These are phyloP conservation scores for Mayetiola destructor DNA, from an alignment of 2,888 invertebrate species.

Conservation along the genomic window DNA sequence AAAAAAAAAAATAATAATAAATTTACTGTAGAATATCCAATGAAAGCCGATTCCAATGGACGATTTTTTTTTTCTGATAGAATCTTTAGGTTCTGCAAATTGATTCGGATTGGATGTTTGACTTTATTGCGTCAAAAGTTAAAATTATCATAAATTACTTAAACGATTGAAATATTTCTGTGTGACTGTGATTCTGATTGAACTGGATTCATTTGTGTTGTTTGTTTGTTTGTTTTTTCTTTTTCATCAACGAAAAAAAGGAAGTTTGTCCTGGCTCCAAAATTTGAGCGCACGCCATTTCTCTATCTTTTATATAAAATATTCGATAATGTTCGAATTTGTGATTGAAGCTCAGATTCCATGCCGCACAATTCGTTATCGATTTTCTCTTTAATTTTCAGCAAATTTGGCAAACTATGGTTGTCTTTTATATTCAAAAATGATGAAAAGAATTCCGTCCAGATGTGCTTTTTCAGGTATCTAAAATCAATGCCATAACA, in stretches of 20 bases:
- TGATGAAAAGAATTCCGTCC: slow-evolving; percentile 69
- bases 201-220: background rate
- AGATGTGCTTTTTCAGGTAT: slow-evolving; percentile 57
- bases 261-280: background rate
- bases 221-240: background rate
- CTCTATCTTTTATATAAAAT: slow-evolving; percentile 30
- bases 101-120: too few species aligned
- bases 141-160: too few species aligned
- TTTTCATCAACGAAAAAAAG: background rate
- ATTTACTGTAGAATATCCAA: too few species aligned
- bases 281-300: background rate
- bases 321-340: slow-evolving; percentile 33
- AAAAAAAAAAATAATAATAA: too few species aligned
- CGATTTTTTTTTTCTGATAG: too few species aligned
- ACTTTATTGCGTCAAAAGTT: too few species aligned
- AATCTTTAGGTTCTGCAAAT: too few species aligned
- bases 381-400: slow-evolving; percentile 29
- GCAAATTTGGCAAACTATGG: slow-evolving; percentile 54
- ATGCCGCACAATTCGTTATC: slow-evolving; percentile 32
- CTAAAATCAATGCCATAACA: slow-evolving; percentile 39
- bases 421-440: slow-evolving; percentile 71
- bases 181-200: too few species aligned
- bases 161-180: too few species aligned
- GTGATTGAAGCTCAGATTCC: slow-evolving; percentile 34
- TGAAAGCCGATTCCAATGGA: too few species aligned